A percentile compares a stretch with the other conserved stretches of the same genome.
Conservation (phyloP, 35 echinoderm and acorn worm genomes). For the Apostichopus japonicus region DNA sequence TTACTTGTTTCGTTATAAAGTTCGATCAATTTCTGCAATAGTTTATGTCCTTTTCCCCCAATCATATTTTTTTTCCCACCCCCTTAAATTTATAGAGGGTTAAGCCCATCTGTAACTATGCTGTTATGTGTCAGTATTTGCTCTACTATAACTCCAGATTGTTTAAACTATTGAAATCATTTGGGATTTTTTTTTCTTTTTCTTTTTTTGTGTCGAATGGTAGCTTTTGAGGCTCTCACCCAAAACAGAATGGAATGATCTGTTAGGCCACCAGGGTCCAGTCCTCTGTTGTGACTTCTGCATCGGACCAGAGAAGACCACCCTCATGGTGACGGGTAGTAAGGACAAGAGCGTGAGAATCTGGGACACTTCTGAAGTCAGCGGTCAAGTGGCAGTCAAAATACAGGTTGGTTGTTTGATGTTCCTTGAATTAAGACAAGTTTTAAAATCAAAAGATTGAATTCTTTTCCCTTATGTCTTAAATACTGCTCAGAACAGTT, state of each 20-base stretch:
- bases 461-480: not conserved
- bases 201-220: too few relatives aligned
- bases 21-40: too few relatives aligned
- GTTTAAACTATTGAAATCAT: too few relatives aligned
- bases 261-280: slow-evolving; percentile 70
- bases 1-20: too few relatives aligned
- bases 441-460: not conserved
- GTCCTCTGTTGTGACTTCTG: slow-evolving; percentile 68
- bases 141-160: too few relatives aligned
- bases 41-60: too few relatives aligned
- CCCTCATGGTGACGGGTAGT: slow-evolving; percentile 74
- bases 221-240: slow-evolving; percentile 54
- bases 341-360: slow-evolving; percentile 81
- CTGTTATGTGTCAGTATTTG: too few relatives aligned
- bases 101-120: too few relatives aligned
- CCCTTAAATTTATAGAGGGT: too few relatives aligned
- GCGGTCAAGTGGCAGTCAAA: slow-evolving; percentile 27
- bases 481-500: not conserved
- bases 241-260: slow-evolving; percentile 52
- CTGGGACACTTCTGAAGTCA: slow-evolving; percentile 70
- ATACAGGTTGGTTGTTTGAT: slow-evolving; percentile 22
- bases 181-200: too few relatives aligned
- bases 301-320: slow-evolving; percentile 29
- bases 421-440: not conserved
- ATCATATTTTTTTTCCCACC: too few relatives aligned